Evolutionary conservation across 2,797 vertebrate species (phyloP).

Genomic region (Liasis olivaceus): DNA sequence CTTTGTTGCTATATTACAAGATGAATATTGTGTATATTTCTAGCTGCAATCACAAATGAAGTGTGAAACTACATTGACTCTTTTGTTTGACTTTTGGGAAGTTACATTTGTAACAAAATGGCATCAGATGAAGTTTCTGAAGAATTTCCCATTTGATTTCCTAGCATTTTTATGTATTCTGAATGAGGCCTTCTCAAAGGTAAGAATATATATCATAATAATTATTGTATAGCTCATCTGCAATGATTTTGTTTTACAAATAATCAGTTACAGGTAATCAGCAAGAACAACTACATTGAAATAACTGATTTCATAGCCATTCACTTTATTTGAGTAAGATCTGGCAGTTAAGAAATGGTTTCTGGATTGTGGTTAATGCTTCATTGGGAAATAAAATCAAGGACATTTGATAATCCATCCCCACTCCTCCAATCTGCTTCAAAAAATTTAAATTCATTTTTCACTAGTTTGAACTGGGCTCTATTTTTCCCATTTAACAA

Average conservation of each 20-base stretch:
- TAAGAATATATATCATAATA: neutral
- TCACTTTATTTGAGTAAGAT: neutral
- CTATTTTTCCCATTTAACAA: neutral
- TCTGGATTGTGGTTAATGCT: neutral
- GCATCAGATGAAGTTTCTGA: neutral
- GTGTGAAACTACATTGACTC: neutral
- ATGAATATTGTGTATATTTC: neutral
- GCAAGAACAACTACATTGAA: neutral
- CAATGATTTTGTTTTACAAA: neutral
- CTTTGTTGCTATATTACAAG: neutral
- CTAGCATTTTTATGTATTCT: neutral
- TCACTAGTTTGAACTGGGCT: neutral
- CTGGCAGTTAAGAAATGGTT: neutral
- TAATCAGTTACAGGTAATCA: neutral
- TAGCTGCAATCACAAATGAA: neutral
- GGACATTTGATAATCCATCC: neutral
- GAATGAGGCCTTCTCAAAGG: neutral
- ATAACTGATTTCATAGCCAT: neutral
- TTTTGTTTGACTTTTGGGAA: slow-evolving; percentile 4
- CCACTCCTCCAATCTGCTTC: neutral
- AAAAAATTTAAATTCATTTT: neutral
- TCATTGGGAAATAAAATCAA: neutral
- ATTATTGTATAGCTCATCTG: neutral
- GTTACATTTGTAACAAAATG: neutral
- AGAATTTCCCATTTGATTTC: neutral